Base-by-base conservation (phyloP, 2,888 invertebrate species). In the Clusia tigrina region DNA sequence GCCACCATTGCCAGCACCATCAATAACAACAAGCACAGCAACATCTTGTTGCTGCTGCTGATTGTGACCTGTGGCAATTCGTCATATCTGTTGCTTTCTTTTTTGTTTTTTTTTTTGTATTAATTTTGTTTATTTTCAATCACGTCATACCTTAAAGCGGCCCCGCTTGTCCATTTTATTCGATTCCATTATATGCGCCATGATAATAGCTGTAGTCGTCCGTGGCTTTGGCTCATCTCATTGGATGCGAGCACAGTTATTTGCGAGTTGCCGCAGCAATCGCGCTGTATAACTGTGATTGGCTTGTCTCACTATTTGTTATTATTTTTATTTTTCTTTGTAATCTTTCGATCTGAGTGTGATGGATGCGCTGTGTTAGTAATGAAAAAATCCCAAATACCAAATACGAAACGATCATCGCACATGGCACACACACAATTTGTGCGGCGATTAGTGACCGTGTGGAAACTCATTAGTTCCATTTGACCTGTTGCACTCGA, bases 401-500 rank as follows among this genome's bases (percentile, higher is more conserved):
- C 32, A 32, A 32, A 32, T 32, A 6, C 12, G 32, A 32, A 32
- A 32, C 12, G 32, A 32, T n/a, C n/a, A n/a, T 32, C 32, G 32
- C 32, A 32, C 32, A 32, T 32, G 15, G 42, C 42, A 32, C 32
- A 32, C 6, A 32, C 32, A 17, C 9, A 42, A 42, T 6, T 42
- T 58, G 58, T 54, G 26, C 55, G 23, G 53, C 53, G 2, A 24
- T 22, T 5, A 24, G 58, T 57, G 60, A 38, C 25, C 57, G 60
- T 77, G 73, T 75, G 71, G 72, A 70, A 77, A 76, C 72, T 76
- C 76, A 78, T 78, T 78, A 78, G 78, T 78, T 78, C 72, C 76
- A 74, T 78, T 78, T 78, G 77, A 78, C 77, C 77, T 72, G 71
- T 58, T 71, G 64, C 58, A 52, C 56, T 42, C 54, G 54, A 60